phyloP scores from a whole-genome alignment of 2,888 invertebrate species.

The Dermolepida albohirtum region DNA sequence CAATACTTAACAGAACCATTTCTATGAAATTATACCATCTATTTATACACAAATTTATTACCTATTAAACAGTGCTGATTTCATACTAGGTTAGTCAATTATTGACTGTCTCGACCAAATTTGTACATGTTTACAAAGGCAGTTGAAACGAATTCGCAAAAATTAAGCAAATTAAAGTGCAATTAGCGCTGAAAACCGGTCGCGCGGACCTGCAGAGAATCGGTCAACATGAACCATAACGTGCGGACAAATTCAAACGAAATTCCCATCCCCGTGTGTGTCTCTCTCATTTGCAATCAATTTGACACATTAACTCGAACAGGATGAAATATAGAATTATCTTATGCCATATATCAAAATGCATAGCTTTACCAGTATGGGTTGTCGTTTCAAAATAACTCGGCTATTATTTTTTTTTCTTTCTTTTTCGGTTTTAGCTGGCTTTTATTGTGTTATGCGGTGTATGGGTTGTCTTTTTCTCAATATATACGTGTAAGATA shows the following conservation, averaged over 20 bases:
- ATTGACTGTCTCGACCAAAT: not conserved
- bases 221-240: slow-evolving; percentile 17
- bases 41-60: no score
- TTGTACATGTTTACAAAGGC: no score
- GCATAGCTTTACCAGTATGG: slow-evolving; percentile 39
- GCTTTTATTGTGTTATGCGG: no score
- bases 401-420: not conserved
- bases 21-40: no score
- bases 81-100: no score
- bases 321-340: slow-evolving; percentile 44
- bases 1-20: no score
- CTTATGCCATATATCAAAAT: slow-evolving; percentile 47
- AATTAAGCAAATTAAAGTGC: slow-evolving; percentile 18
- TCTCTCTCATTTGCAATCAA: slow-evolving; percentile 45
- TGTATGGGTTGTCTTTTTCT: no score
- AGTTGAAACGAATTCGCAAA: not conserved
- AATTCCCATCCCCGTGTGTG: slow-evolving; percentile 11
- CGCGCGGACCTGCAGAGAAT: not conserved
- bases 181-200: slow-evolving; percentile 22
- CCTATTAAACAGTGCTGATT: no score
- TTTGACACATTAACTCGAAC: slow-evolving; percentile 48
- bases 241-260: slow-evolving; percentile 42
- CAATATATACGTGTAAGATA: no score
- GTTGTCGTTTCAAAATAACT: slow-evolving; percentile 22
- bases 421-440: not conserved